Evolutionary conservation across 2,888 invertebrate genomes (phyloP).

Genomic region (Phyto melanocephala): DNA sequence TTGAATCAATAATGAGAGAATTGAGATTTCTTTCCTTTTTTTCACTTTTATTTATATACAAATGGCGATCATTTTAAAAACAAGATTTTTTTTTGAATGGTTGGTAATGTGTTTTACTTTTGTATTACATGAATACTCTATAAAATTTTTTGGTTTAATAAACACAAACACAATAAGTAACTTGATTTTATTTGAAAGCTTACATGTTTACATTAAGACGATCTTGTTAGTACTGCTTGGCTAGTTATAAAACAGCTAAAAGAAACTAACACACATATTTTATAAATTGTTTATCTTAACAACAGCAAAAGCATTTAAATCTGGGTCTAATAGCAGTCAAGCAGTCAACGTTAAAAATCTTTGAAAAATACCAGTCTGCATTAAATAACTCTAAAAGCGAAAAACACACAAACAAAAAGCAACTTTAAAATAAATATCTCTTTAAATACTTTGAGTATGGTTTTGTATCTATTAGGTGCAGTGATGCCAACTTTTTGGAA

Average conservation of each 20-base stretch:
- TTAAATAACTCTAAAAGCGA: conserved; percentile 21
- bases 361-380: conserved; percentile 8
- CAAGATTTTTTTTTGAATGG: conserved; percentile 4
- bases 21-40: background rate
- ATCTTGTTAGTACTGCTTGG: conserved; percentile 27
- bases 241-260: background rate
- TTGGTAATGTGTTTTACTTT: background rate
- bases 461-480: background rate
- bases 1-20: background rate
- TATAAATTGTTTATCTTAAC: background rate
- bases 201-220: conserved; percentile 9
- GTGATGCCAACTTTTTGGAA: too few relatives aligned
- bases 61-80: background rate
- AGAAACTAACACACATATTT: background rate
- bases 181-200: background rate
- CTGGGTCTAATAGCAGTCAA: background rate
- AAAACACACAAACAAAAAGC: conserved; percentile 8
- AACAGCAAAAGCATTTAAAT: background rate
- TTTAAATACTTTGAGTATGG: background rate
- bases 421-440: conserved; percentile 17
- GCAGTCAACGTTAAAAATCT: background rate
- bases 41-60: background rate
- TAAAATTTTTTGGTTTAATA: background rate
- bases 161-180: background rate
- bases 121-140: background rate